Evolutionary conservation across 1,140 invertebrate genomes (phyloP).

Genomic region (Nasonia giraulti): DNA sequence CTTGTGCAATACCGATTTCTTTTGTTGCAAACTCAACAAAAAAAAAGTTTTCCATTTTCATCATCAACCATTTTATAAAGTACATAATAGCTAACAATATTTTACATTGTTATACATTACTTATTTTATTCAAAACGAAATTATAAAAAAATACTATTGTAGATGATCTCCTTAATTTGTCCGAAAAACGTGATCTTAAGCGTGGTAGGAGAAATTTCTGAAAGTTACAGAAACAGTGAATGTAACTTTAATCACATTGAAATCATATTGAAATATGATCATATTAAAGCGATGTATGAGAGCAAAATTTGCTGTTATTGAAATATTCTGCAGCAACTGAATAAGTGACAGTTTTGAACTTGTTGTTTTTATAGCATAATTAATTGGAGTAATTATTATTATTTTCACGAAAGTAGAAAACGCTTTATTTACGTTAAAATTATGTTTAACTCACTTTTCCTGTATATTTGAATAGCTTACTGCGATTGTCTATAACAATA

Average conservation of each 20-base stretch:
- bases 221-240: too few relatives aligned
- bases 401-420: slow-evolving; percentile 10
- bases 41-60: slow-evolving; percentile 33
- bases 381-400: slow-evolving; percentile 29
- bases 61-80: neutral
- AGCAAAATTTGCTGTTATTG: slow-evolving; percentile 17
- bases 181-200: neutral
- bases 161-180: slow-evolving; percentile 18
- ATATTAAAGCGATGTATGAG: slow-evolving; percentile 3
- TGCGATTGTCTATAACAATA: neutral
- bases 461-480: slow-evolving; percentile 4
- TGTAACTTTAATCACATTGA: neutral
- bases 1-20: neutral
- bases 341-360: slow-evolving; percentile 18
- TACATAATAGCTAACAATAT: neutral
- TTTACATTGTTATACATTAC: neutral
- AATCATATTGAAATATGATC: slow-evolving; percentile 23
- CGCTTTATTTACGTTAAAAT: slow-evolving; percentile 32
- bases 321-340: neutral
- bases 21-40: neutral
- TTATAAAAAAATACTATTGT: neutral
- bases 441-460: slow-evolving; percentile 5
- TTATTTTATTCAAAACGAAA: slow-evolving; percentile 6
- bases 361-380: slow-evolving; percentile 29
- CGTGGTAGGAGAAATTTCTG: too few relatives aligned